phyloP scores from a whole-genome alignment of 2,113 vertebrate genomes.

The Ciconia maguari region DNA sequence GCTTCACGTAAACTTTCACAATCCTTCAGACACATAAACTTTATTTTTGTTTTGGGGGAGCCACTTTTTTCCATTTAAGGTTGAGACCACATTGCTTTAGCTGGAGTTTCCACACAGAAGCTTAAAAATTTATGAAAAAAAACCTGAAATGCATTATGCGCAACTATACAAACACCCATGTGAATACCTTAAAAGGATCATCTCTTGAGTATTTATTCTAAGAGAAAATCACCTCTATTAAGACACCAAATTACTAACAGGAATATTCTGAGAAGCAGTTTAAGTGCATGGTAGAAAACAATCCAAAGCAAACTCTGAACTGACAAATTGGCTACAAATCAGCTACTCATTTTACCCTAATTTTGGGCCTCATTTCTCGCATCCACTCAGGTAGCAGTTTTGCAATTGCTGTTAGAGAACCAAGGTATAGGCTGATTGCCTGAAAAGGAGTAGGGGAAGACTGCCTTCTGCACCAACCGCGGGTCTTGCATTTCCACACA shows the following conservation, averaged over 20 bases:
- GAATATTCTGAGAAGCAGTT: not conserved
- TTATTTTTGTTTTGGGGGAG: not conserved
- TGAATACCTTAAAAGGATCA: not conserved
- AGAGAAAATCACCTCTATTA: not conserved
- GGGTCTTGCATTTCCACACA: not conserved
- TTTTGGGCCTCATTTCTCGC: not conserved
- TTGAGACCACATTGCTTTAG: not conserved
- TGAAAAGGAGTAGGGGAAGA: not conserved
- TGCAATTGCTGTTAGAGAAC: not conserved
- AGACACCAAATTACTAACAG: not conserved
- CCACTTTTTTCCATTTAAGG: not conserved
- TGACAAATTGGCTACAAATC: not conserved
- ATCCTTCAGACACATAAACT: not conserved
- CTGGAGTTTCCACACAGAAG: not conserved
- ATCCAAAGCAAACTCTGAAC: not conserved
- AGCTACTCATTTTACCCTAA: not conserved
- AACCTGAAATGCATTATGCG: not conserved
- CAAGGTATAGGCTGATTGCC: not conserved
- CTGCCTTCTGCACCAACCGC: not conserved
- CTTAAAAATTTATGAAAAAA: not conserved
- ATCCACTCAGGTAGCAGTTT: not conserved
- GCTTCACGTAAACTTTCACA: not conserved
- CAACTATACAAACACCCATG: not conserved
- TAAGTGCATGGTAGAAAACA: not conserved
- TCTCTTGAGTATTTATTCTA: not conserved